Base-by-base conservation (phyloP, 2,888 invertebrate genomes). In the Girardia tigrina region DNA sequence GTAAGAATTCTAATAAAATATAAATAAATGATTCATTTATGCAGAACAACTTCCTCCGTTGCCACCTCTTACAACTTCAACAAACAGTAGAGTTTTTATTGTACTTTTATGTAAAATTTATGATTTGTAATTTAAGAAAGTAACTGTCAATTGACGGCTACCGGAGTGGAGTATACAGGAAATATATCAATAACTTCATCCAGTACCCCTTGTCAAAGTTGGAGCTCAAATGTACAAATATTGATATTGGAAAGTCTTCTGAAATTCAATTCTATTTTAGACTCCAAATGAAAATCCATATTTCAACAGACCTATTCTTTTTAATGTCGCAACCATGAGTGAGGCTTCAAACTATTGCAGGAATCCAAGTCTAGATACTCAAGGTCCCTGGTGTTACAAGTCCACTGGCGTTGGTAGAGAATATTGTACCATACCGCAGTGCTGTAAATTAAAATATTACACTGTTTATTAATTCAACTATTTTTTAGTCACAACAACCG, bases 351-450 rank as follows among this genome's bases (percentile, higher is more conserved):
- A 72, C 12, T 72, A 72, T 42, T 72, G 72, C 28, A 12, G 72
- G 16, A 72, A 72, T 27, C 72, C 72, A 23, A 42, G 42, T 42
- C 16, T 0, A 23, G 29, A 29, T 1, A 20, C 28, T 23, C 26
- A 16, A 27, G 72, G 72, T 16, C 72, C 72, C 16, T 72, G 72
- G 72, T 72, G 72, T 29, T 20, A 2, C 8, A 20, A 36, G 4
- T n/a, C 29, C 8, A 23, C 28, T 0, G 29, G 28, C n/a, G 56
- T n/a, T 4, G 14, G 23, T 1, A 23, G 26, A 12, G 72, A 72
- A 23, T 20, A 72, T 8, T 72, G 72, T 23, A 72, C 16, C 12
- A 1, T 72, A 28, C 72, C 72, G 6, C 20, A 36, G 16, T 72
- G 72, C 72, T 72, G 72, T 72, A 42, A 0, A 14, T 72, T 20